Base-by-base conservation (phyloP, 2,797 vertebrate genomes). In the Meriones psammophilus region DNA sequence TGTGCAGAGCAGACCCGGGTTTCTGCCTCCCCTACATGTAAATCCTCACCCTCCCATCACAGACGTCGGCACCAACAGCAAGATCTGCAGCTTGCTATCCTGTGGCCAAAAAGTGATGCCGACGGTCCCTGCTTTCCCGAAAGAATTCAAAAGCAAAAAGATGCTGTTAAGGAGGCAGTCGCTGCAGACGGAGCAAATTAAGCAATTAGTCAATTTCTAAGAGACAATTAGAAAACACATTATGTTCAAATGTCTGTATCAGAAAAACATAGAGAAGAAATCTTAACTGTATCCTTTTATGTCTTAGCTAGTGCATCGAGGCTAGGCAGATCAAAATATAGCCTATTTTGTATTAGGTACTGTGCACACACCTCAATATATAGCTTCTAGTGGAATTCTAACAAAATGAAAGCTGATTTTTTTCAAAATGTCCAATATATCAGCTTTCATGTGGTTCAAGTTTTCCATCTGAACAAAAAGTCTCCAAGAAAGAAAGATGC, bases 121-220 rank as follows among this genome's bases (percentile, higher is more conserved):
- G 42, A 98, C 98, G 86, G 99, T 98, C 89, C 98, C 99, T 10
- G 78, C 96, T 91, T 98, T 98, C 88, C 98, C 98, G 2, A 99
- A 97, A 94, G 99, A 99, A 80, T 94, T 98, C 39, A 99, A 99
- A 97, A 98, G 95, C 36, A 99, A 98, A 0, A 99, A 99, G 97
- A 99, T 98, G 94, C 96, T 99, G 8, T 97, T 99, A 96, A 98
- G 99, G 92, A 99, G 99, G 84, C 99, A 99, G 88, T 99, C 99
- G 42, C 98, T 99, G 98, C 99, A 99, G 98, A 99, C 98, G 0
- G 99, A 99, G 94, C 99, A 99, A 98, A 99, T 99, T 54, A 99
- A 99, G 96, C 99, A 99, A 62, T 97, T 99, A 46, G 98, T 98
- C n/a, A 99, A 99, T 98, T 99, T 99, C 97, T 99, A 98, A 94